Evolutionary conservation across 37 sponge, comb jelly and placozoan genomes (phyloP), one percentile per base, ranked within the genome.

Genomic region (Dysidea cf. avara): DNA sequence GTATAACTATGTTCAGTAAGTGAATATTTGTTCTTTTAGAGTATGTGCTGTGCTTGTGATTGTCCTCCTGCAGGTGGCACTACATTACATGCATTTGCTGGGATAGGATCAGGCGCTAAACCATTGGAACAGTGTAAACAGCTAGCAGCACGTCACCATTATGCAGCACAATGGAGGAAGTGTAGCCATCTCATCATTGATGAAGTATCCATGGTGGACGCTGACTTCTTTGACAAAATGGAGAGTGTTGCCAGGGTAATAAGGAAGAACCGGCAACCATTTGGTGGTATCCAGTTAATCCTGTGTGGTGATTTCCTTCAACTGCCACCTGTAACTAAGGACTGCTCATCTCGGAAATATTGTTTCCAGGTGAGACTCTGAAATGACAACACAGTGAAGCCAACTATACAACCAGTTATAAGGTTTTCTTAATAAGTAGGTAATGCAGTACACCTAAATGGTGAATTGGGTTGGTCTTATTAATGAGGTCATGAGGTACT

Each of bases 261-360:
- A 43, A 66, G 86, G 24, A 81, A 67, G 21, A 61, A 46, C 20
- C 56, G 63, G 72, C 61, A 75, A 39, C 83, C 87, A 22, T 93
- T 93, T 86, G 94, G 94, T 35, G 94, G 94, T 3, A 93, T 93
- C 25, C 91, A 93, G 58, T 68, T 93, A 43, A 78, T 93, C 53
- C 62, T 93, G 64, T 90, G 92, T 79, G 94, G 94, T 0, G 94
- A 93, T 56, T 93, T 93, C 55, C 55, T 89, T 6, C 94, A 93
- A 39, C 78, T 93, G 0, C 94, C 94, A 25, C 94, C 94, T 3
- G 94, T 93, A 24, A 49, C 64, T 0, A 79, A 80, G 50, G 86
- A 76, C 2, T 74, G 86, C 25, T 54, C 79, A 46, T 68, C 39
- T 38, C 75, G 39, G 52, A 40, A 74, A 21, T 85, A 74, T 53